Evolutionary conservation across 2,888 invertebrate genomes (phyloP).

Genomic region (Leptarthrus brevirostris): DNA sequence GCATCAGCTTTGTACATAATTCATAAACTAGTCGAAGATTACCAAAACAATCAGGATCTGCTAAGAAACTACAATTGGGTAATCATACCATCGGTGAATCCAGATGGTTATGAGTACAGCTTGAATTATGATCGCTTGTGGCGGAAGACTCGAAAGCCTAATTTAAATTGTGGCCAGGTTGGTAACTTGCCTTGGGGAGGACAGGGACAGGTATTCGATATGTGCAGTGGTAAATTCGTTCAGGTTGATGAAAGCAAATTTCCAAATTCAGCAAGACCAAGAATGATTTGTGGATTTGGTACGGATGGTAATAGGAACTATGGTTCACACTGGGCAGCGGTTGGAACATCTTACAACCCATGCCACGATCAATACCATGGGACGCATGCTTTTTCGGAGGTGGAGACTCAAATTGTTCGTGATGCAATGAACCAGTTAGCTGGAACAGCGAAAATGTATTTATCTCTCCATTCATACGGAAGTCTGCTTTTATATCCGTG

Average conservation of each 20-base stretch:
- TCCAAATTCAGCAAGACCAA: too few relatives aligned
- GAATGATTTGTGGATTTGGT: constrained; percentile 67
- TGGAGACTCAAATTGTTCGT: constrained; percentile 71
- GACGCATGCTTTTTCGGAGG: constrained; percentile 72
- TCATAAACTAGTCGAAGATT: constrained; percentile 70
- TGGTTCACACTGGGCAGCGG: constrained; percentile 71
- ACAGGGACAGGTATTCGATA: too few relatives aligned
- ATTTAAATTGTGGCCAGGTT: neutral
- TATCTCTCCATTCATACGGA: constrained; percentile 80
- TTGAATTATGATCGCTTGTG: constrained; percentile 68
- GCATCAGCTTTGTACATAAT: constrained; percentile 72
- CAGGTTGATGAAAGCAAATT: too few relatives aligned
- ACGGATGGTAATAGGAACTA: constrained; percentile 77
- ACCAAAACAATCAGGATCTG: constrained; percentile 65
- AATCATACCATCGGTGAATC: constrained; percentile 75
- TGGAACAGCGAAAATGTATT: constrained; percentile 70
- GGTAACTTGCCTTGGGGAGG: too few relatives aligned
- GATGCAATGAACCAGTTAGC: constrained; percentile 68
- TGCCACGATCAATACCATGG: constrained; percentile 74
- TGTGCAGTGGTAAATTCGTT: too few relatives aligned
- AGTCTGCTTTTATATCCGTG: constrained; percentile 74
- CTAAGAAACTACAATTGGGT: constrained; percentile 74
- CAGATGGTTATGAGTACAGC: constrained; percentile 78
- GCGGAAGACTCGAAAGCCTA: constrained; percentile 71
- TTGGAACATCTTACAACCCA: constrained; percentile 62